Percentiles rank a stretch among this genome's conserved stretches.
phyloP scores from a whole-genome alignment of 2,113 vertebrate species.

The Podocnemis expansa region DNA sequence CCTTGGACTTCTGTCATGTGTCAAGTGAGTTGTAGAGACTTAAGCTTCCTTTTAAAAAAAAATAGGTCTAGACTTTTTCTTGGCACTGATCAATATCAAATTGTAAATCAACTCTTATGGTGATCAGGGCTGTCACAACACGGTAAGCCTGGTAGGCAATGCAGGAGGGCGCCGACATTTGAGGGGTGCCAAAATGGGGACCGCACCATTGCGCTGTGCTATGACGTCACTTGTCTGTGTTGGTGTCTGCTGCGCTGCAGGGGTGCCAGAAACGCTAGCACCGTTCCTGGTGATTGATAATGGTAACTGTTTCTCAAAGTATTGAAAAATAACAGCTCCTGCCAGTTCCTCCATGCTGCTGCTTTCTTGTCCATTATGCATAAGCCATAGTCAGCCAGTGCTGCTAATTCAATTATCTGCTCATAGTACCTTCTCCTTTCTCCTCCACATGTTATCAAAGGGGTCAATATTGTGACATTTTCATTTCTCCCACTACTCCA shows the following conservation, averaged over 20 bases:
- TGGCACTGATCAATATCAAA: background rate
- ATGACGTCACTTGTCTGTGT: too few species aligned
- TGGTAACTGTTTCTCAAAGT: accelerated
- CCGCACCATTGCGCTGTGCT: too few species aligned
- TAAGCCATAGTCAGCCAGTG: background rate
- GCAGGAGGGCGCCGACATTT: too few species aligned
- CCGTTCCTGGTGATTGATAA: too few species aligned
- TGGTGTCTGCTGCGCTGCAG: too few species aligned
- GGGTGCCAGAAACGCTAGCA: too few species aligned
- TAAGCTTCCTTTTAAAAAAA: background rate
- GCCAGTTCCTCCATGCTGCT: accelerated
- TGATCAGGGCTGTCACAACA: too few species aligned
- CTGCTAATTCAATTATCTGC: background rate
- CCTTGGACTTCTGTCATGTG: background rate
- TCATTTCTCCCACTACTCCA: too few species aligned
- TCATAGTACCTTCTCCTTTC: background rate
- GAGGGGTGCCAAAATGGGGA: too few species aligned
- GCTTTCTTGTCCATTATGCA: background rate
- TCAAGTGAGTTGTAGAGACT: background rate
- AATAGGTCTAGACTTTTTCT: background rate
- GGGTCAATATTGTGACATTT: background rate
- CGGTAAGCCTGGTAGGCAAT: too few species aligned
- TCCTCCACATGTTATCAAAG: background rate
- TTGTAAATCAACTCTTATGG: background rate
- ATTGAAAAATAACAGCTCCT: background rate